These are phyloP conservation scores for Xyrichtys novacula DNA, from an alignment of 2,797 vertebrate species.

Conservation along the genomic window DNA sequence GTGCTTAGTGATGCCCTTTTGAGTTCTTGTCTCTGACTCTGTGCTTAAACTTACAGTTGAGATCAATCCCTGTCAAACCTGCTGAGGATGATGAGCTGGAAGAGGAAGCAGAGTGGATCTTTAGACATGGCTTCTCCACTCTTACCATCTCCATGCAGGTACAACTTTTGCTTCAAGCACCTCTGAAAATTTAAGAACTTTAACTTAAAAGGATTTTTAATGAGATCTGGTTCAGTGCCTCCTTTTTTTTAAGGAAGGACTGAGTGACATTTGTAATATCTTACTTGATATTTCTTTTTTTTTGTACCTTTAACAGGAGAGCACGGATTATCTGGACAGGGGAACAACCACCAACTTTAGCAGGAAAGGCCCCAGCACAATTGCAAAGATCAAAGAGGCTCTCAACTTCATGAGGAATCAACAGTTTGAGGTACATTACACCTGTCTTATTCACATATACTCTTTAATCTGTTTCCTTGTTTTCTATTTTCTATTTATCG, in stretches of 20 bases:
- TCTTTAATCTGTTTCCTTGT: too few relatives aligned
- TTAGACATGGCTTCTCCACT: constrained; percentile 96
- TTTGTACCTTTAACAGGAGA: constrained; percentile 85
- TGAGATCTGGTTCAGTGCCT: not conserved
- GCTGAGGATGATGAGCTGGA: constrained; percentile 98
- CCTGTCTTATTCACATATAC: not conserved
- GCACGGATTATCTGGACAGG: constrained; percentile 94
- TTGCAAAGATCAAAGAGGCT: constrained; percentile 98
- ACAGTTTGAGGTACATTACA: constrained; percentile 92
- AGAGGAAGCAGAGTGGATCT: constrained; percentile 99
- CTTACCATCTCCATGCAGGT: constrained; percentile 99
- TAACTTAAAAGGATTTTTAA: not conserved
- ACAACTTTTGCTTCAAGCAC: not conserved
- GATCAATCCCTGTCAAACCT: constrained; percentile 93
- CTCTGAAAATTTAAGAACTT: not conserved
- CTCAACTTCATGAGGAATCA: constrained; percentile 99
- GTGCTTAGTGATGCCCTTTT: not conserved
- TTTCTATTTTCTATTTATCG: too few relatives aligned
- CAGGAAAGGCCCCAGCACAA: constrained; percentile 97
- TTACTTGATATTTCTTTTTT: not conserved
- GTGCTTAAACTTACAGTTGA: constrained; percentile 81
- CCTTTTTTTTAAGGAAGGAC: not conserved
- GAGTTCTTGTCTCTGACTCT: constrained; percentile 10
- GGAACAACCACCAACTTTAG: constrained; percentile 94
- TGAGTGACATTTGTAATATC: not conserved